Base-by-base conservation (phyloP, 1,140 invertebrate genomes). In the Aphidius gifuensis region DNA sequence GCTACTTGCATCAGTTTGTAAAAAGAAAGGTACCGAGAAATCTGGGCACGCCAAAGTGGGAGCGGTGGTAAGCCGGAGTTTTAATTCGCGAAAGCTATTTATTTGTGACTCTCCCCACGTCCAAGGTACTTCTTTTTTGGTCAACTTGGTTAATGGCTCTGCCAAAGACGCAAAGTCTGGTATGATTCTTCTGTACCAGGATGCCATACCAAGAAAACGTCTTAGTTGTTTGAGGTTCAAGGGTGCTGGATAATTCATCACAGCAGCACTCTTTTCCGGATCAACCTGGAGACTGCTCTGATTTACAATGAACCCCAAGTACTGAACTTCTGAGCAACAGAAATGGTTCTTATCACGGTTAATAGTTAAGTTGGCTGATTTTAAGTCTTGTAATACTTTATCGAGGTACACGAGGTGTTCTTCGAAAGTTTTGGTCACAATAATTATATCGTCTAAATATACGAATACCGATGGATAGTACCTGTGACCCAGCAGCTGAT, bases 111-210 rank as follows among this genome's bases (percentile, higher is more conserved):
- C 16, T 4, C 1, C 51, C 68, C 68, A 71, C 5, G 23, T 46
- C 51, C 49, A 68, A 9, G 9, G 42, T 9, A 4, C 7, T 4
- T 57, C 42, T 50, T 65, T 65, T 44, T 62, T 53, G 11, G 61
- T 45, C 1, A 77, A 53, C 21, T 53, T 60, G 50, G 63, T 66
- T 0, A 77, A 58, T 0, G 70, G 66, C 11, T 54, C 61, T 11
- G 74, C 66, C 9, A 69, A 53, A 9, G 59, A 61, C 16, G 71
- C 64, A 61, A 72, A 68, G 7, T 68, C 57, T 6, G 51, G 50
- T 23, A 75, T 43, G 65, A 77, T 78, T 51, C 71, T 53, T 6
- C 72, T 50, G 57, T 74, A 68, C 66, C 69, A 77, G 5, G 65
- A 68, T 4, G 63, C 61, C 53, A 74, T 58, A 5, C 71, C 72